These are phyloP conservation scores for Chymomyza fuscimana DNA, from an alignment of 2,888 invertebrate species.

Conservation along the genomic window DNA sequence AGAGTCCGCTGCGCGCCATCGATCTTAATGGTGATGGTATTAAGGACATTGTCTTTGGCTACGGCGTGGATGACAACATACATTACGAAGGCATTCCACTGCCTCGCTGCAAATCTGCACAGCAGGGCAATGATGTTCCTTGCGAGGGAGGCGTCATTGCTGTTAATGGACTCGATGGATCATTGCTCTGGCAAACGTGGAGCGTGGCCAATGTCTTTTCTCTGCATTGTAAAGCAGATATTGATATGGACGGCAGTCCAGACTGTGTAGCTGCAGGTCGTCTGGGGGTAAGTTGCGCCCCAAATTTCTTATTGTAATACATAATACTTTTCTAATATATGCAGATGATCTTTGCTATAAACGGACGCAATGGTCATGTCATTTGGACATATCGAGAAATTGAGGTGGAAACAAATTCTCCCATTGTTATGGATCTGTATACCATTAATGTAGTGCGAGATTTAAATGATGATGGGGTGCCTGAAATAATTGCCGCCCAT, in stretches of 20 bases:
- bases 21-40: conserved; percentile 87
- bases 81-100: conserved; percentile 82
- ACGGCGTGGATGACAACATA: conserved; percentile 83
- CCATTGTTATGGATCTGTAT: conserved; percentile 82
- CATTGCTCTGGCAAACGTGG: conserved; percentile 88
- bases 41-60: conserved; percentile 88
- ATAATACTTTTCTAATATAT: conserved; percentile 28
- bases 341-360: conserved; percentile 84
- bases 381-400: conserved; percentile 83
- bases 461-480: conserved; percentile 85
- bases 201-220: conserved; percentile 86
- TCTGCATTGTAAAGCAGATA: conserved; percentile 86
- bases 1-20: conserved; percentile 85
- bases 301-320: too few relatives aligned
- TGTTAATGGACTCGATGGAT: conserved; percentile 86
- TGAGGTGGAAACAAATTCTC: conserved; percentile 80
- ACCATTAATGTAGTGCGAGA: conserved; percentile 87
- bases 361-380: conserved; percentile 84
- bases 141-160: conserved; percentile 89
- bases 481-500: conserved; percentile 87
- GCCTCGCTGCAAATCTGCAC: conserved; percentile 83
- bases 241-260: conserved; percentile 84
- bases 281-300: conserved; percentile 83
- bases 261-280: conserved; percentile 89
- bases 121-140: conserved; percentile 83